Evolutionary conservation across 2,888 invertebrate species (phyloP).

Genomic region (Pseudolycoriella hygida): DNA sequence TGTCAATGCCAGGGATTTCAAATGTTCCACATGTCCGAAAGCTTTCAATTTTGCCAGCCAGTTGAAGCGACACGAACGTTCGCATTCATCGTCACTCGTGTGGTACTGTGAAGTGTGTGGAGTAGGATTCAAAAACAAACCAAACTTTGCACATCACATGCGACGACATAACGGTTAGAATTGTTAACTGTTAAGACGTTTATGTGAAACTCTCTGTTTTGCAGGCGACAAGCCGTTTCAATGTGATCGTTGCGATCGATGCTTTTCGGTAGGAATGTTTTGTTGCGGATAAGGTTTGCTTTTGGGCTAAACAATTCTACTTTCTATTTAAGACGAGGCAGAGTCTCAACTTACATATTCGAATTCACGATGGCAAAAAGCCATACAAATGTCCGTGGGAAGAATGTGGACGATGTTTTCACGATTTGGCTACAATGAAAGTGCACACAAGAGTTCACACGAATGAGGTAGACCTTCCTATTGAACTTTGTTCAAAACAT

Average conservation of each 20-base stretch:
- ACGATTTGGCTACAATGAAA: constrained; percentile 4
- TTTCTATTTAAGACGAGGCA: background rate
- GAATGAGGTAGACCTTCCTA: background rate
- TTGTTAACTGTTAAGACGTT: no score
- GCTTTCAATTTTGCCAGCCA: constrained; percentile 1
- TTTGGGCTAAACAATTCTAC: no score
- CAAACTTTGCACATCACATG: constrained; percentile 2
- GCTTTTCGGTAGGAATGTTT: background rate
- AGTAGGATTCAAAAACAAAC: constrained; percentile 1
- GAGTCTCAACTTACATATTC: constrained; percentile 1
- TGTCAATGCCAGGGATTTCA: background rate
- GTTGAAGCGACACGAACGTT: background rate
- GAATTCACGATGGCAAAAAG: constrained; percentile 4
- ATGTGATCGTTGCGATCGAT: constrained; percentile 3
- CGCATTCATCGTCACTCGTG: background rate
- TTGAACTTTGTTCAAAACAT: no score
- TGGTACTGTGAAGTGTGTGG: constrained; percentile 5
- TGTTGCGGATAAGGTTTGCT: no score
- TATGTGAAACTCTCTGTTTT: no score
- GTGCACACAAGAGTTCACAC: constrained; percentile 5
- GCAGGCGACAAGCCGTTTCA: constrained; percentile 4
- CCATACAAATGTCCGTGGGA: constrained; percentile 3
- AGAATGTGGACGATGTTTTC: background rate
- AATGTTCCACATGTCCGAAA: constrained; percentile 1
- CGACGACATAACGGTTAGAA: constrained; percentile 1